phyloP scores from a whole-genome alignment of 30 jellyfish, hydroid and myxozoan species.

The Catostylus mosaicus region DNA sequence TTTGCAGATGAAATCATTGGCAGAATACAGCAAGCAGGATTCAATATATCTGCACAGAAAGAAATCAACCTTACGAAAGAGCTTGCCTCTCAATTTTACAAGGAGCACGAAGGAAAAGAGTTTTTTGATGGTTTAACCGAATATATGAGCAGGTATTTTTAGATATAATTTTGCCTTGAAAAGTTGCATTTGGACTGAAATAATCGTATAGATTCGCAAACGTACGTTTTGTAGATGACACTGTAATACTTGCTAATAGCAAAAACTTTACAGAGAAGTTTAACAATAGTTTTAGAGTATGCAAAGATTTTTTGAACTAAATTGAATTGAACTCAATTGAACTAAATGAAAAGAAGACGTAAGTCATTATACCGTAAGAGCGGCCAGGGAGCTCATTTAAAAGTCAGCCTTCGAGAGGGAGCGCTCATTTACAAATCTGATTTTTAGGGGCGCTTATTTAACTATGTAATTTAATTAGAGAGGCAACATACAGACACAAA shows the following conservation, averaged over 20 bases:
- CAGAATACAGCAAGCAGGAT: constrained; percentile 83
- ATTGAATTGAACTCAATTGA: too few species aligned
- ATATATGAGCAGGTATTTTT: constrained; percentile 87
- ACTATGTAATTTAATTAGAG: too few species aligned
- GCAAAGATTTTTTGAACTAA: too few species aligned
- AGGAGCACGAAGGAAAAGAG: constrained; percentile 92
- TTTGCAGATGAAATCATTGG: constrained; percentile 69
- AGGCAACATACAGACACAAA: too few species aligned
- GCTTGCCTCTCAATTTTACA: constrained; percentile 81
- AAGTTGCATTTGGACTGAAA: background rate
- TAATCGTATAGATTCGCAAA: background rate
- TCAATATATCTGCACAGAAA: constrained; percentile 90
- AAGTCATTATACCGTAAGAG: too few species aligned
- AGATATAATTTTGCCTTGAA: background rate
- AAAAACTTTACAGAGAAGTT: background rate
- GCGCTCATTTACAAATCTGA: too few species aligned
- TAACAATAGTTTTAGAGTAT: too few species aligned
- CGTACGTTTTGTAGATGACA: background rate
- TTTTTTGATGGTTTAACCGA: constrained; percentile 81
- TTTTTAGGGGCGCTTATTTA: too few species aligned
- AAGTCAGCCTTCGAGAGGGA: too few species aligned
- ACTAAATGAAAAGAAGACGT: too few species aligned
- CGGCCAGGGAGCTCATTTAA: too few species aligned
- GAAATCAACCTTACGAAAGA: constrained; percentile 84
- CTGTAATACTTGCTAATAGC: too few species aligned